Evolutionary conservation across 2,113 vertebrate genomes (phyloP), one percentile per base, ranked within the genome.

Genomic region (Cnemophilus loriae): DNA sequence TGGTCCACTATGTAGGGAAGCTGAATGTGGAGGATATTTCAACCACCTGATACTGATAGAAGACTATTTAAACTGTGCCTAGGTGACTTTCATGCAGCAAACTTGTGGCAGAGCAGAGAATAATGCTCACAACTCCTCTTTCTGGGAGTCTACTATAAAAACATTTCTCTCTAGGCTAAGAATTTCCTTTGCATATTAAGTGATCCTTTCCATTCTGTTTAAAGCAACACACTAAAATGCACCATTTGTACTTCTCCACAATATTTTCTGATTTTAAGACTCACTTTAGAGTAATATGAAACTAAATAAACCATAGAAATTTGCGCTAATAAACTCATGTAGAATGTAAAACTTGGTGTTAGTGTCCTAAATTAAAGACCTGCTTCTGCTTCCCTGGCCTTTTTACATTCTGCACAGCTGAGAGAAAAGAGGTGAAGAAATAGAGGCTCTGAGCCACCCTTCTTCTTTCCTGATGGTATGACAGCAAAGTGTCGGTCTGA

Each of bases 201-300:
- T 84, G 73, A 74, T 84, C 56, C 75, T 94, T 94, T 94, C 71
- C 71, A 75, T 93, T 93, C 83, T 81, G 55, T 90, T 96, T 95
- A 96, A 96, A 94, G 87, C 78, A 91, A 91, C 81, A 83, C n/a
- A 89, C 78, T 95, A 87, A 96, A 95, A 88, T 61, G 64, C 47
- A 88, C 71, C 50, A 70, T 88, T 97, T 93, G 50, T 91, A 91
- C 35, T 92, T 71, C 78, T 85, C 46, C 47, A 86, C 71, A 80
- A 11, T 90, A 88, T 90, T 91, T 94, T 67, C 71, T 96, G 88
- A 92, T 95, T 94, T 95, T 94, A 96, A 94, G 87, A 84, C 82
- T 96, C 83, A 93, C 76, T 96, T 95, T 95, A 84, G 37, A 90
- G 80, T 74, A 93, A 92, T 84, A 84, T 16, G 49, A 60, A 86